Evolutionary conservation across 2,888 invertebrate genomes (phyloP), one percentile per base, ranked within the genome.

Genomic region (Ligdia adustata): DNA sequence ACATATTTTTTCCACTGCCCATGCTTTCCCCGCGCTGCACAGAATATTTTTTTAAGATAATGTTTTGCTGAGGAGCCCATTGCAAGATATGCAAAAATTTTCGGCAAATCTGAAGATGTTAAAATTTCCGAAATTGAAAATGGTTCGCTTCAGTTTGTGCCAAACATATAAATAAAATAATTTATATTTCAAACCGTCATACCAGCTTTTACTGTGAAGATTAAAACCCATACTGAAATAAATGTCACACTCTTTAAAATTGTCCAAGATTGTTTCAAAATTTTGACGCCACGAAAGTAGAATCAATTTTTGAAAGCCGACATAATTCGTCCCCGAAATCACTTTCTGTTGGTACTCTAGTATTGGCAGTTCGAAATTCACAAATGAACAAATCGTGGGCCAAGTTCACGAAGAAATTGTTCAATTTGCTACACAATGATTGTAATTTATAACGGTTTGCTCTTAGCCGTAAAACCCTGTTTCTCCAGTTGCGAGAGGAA

Each of bases 201-300:
- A 75, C 51, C 86, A 57, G 1, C 67, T 55, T 9, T 68, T 68
- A 14, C 78, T 76, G 28, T 71, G 63, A 39, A 81, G 57, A 20
- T 69, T 75, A 0, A 82, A 76, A 1, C 88, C 88, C 72, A 88
- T 68, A 46, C 85, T 86, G 57, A 90, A 87, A 60, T 75, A 82
- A 27, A 89, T 76, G 0, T 82, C 76, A 1, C 89, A 87, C 22
- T 85, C 31, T 12, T 68, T 69, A 0, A 83, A 63, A 4, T 64
- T 65, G 22, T 84, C 80, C 56, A 87, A 62, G 11, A 80, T 61
- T 9, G 64, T 62, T 56, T 83, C 64, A 15, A 28, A 37, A 37
- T 29, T 28, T 35, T 34, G 18, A 20, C 14, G 13, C 16, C 7
- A 9, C 12, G 13, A 18, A 34, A 34, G 28, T 29, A 6, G 34